Evolutionary conservation across 2,113 vertebrate genomes (phyloP), one percentile per base, ranked within the genome.

Genomic region (Bucco capensis): DNA sequence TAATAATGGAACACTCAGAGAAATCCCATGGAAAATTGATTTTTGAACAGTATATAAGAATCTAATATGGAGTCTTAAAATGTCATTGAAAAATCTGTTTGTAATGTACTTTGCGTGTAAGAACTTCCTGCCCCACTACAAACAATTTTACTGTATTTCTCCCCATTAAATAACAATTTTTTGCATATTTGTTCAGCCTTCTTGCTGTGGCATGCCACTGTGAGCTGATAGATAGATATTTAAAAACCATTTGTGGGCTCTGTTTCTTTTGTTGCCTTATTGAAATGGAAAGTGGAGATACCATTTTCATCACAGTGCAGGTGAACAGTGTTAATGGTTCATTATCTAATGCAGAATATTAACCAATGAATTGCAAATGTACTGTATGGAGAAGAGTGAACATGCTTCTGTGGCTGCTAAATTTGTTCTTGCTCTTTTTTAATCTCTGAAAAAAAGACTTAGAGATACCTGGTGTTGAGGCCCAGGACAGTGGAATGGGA

Each of bases 71-170:
- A 90, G 94, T 94, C 96, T 96, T 97, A 96, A 97, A 97, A 96
- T 96, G 96, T 97, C 97, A 97, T 96, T 97, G 97, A 97, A 97
- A 97, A 97, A 97, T 97, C 95, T 95, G 96, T 97, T 97, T 96
- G 95, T 95, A 93, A 97, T 98, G 97, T 96, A 97, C 92, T 97
- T 96, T 90, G 83, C 86, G 47, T 25, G 71, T 95, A 93, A 96
- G 95, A 97, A 93, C 86, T 89, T 19, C 65, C 74, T 95, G 86
- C 86, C 94, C 91, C 82, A 89, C 93, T 94, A 94, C 94, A 97
- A 96, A 95, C 83, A 97, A 95, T 97, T 97, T 95, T 94, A 96
- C 95, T 96, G 56, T 96, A 96, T 96, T 96, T 96, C 89, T 93
- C 25, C 86, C 84, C 89, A 90, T 97, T 96, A 97, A 97, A 96